Evolutionary conservation across 1,140 invertebrate species (phyloP).

Genomic region (Drosophila ohnishii): DNA sequence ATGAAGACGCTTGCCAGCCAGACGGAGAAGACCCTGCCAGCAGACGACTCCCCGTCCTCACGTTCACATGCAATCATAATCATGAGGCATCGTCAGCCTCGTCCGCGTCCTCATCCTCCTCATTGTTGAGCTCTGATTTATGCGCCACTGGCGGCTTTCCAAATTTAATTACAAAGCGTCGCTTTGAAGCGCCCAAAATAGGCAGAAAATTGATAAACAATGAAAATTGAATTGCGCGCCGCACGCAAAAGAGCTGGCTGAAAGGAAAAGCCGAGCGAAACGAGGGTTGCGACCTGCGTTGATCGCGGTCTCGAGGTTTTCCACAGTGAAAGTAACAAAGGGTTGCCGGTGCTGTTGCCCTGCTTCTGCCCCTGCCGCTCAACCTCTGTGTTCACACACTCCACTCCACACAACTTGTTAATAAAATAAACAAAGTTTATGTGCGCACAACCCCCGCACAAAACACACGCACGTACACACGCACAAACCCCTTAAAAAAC

Average conservation of each 20-base stretch:
- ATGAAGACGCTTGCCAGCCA: slow-evolving; percentile 48
- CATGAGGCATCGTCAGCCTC: slow-evolving; percentile 16
- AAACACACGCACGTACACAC: slow-evolving; percentile 38
- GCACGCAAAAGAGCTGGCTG: slow-evolving; percentile 44
- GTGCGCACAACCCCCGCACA: slow-evolving; percentile 49
- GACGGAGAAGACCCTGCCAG: slow-evolving; percentile 14
- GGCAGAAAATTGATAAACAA: slow-evolving; percentile 82
- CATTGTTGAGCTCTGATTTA: slow-evolving; percentile 66
- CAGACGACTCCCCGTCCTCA: slow-evolving; percentile 1
- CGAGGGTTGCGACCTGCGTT: slow-evolving; percentile 53
- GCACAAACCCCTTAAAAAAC: slow-evolving; percentile 24
- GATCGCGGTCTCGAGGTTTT: slow-evolving; percentile 46
- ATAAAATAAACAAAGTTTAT: slow-evolving; percentile 77
- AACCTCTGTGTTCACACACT: slow-evolving; percentile 17
- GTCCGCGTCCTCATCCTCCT: slow-evolving; percentile 8
- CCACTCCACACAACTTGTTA: slow-evolving; percentile 68
- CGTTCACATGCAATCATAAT: slow-evolving; percentile 58
- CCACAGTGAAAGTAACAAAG: slow-evolving; percentile 49
- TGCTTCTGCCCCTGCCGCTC: slow-evolving; percentile 1
- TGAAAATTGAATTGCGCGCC: slow-evolving; percentile 75
- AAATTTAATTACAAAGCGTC: slow-evolving; percentile 78
- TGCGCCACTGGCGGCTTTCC: slow-evolving; percentile 69
- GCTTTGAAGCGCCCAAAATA: slow-evolving; percentile 77
- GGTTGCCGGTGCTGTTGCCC: slow-evolving; percentile 37
- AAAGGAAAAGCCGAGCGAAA: slow-evolving; percentile 37